Evolutionary conservation across 2,797 vertebrate genomes (phyloP).

Genomic region (Trematomus bernacchii): DNA sequence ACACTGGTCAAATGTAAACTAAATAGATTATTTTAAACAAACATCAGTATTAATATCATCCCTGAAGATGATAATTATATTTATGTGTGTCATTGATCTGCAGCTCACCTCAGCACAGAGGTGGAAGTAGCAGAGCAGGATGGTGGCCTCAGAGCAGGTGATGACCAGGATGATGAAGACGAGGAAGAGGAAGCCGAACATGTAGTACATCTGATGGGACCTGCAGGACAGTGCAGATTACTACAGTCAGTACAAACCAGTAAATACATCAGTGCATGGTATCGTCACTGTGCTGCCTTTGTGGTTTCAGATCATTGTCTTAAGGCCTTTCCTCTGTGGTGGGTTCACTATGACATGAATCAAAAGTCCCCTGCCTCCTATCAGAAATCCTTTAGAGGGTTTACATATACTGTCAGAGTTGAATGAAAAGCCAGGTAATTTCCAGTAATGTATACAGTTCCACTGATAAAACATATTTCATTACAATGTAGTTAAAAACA

Average conservation of each 20-base stretch:
- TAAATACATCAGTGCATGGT: neutral
- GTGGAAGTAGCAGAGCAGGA: slow-evolving; percentile 96
- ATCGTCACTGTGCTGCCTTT: neutral
- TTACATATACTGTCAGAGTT: neutral
- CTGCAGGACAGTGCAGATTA: slow-evolving; percentile 67
- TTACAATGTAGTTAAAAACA: no score
- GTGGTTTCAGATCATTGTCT: neutral
- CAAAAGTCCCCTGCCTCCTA: neutral
- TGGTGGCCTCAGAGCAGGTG: slow-evolving; percentile 95
- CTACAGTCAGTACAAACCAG: neutral
- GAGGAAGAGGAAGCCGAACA: slow-evolving; percentile 96
- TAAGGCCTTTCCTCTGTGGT: neutral
- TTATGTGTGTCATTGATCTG: neutral
- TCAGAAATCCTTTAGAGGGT: neutral
- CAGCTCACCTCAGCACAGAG: slow-evolving; percentile 92
- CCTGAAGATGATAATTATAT: no score
- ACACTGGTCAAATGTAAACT: no score
- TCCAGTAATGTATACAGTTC: neutral
- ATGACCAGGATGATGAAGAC: slow-evolving; percentile 96
- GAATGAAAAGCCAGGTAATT: neutral
- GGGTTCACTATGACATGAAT: neutral
- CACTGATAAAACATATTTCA: no score
- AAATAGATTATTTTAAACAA: no score
- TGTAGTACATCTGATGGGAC: slow-evolving; percentile 98
- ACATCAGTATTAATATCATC: no score